Base-by-base conservation (phyloP, 1,140 invertebrate species). In the Nixonia krombeini region DNA sequence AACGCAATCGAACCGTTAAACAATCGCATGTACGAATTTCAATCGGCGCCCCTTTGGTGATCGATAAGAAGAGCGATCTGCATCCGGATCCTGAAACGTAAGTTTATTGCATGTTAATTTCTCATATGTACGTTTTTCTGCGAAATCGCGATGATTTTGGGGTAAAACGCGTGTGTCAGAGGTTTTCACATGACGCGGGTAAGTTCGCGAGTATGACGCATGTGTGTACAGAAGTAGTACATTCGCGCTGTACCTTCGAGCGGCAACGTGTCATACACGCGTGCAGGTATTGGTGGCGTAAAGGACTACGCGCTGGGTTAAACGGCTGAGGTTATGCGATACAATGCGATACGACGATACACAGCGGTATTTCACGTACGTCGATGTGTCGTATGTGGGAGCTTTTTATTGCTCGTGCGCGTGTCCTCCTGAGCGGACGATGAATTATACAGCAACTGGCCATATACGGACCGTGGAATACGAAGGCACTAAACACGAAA, bases 391-490 rank as follows among this genome's bases (percentile, higher is more conserved):
- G 37, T 4, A 40, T 40, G 37, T 17, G 37, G 16, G 37, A 40
- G 16, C 37, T 10, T 40, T 40, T 40, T 40, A 40, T 40, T 40
- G 37, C 37, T 40, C 15, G 16, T 40, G 37, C 37, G 37, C 37
- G 37, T 40, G 37, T 40, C 47, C 45, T 47, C 50, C 44, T 50
- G 51, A 33, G 38, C 35, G 33, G 44, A 42, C 58, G 65, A 72
- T 72, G 70, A 72, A 72, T 72, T 72, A 72, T 72, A 72, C 70
- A 69, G 65, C 70, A 64, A 68, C 29, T 57, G 33, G 31, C 70
- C 70, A 52, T 72, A 69, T 69, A 72, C 55, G 70, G 70, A 58
- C 46, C 46, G 62, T 50, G 33, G 35, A 50, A 37, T 50, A 28
- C 33, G 47, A 50, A 47, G 56, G 26, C 45, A 31, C 52, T 18